These are phyloP conservation scores for Scaptomyza reducta DNA, from an alignment of 2,888 invertebrate genomes.

Conservation along the genomic window DNA sequence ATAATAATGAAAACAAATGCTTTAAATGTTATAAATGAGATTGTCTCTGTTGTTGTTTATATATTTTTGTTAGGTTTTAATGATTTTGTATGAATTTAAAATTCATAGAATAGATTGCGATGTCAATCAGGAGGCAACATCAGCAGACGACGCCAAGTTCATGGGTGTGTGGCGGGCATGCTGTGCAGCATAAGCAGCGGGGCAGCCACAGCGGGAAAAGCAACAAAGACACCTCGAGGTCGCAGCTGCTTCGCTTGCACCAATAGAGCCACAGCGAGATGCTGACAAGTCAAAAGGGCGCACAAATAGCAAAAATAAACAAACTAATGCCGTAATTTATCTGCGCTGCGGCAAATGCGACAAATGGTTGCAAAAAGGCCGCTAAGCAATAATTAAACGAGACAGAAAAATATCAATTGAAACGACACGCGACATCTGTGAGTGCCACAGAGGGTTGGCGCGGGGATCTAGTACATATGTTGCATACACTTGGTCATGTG, in stretches of 20 bases:
- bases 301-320: conserved; percentile 34
- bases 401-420: conserved; percentile 25
- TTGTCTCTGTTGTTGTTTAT: not conserved
- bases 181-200: conserved; percentile 35
- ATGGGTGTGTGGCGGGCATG: conserved; percentile 33
- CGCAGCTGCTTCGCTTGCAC: conserved; percentile 13
- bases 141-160: conserved; percentile 13
- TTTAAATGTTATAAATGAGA: not conserved
- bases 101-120: conserved; percentile 30
- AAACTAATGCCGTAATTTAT: conserved; percentile 51
- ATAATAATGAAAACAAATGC: no score
- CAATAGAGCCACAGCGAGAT: not conserved
- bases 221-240: conserved; percentile 55
- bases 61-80: not conserved
- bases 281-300: conserved; percentile 57
- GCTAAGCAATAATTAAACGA: conserved; percentile 59
- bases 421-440: conserved; percentile 65
- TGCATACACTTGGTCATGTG: conserved; percentile 31
- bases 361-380: conserved; percentile 35
- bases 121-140: conserved; percentile 29
- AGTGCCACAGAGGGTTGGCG: not conserved
- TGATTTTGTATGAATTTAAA: conserved; percentile 12
- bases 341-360: conserved; percentile 28
- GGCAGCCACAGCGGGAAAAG: conserved; percentile 16
- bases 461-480: conserved; percentile 4